Conservation (phyloP, 1,140 invertebrate genomes). For the Mesaphorura yosii region DNA sequence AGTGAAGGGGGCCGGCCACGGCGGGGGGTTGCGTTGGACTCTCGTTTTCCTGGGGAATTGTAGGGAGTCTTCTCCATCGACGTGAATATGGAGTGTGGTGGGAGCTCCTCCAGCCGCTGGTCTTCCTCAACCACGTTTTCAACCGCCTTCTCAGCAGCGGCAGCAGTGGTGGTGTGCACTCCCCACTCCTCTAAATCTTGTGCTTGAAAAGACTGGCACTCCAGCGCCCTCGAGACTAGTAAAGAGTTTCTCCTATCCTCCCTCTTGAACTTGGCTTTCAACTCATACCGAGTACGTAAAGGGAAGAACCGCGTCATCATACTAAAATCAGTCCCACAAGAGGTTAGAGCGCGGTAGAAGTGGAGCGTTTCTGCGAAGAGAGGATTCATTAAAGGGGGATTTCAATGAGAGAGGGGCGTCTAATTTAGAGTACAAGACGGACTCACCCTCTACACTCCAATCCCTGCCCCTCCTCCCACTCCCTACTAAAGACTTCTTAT, state of each 20-base stretch:
- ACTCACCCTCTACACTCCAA: constrained; percentile 30
- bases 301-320: constrained; percentile 74
- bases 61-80: too few species aligned
- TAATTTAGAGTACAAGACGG: background rate
- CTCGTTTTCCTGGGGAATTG: too few species aligned
- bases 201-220: constrained; percentile 11
- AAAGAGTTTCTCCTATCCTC: constrained; percentile 47
- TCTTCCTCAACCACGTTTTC: too few species aligned
- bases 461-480: constrained; percentile 24
- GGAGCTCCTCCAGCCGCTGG: too few species aligned
- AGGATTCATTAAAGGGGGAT: constrained; percentile 20
- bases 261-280: constrained; percentile 64
- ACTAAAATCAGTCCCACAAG: constrained; percentile 77
- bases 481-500: too few species aligned
- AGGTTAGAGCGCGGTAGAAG: constrained; percentile 78
- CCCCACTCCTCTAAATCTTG: too few species aligned
- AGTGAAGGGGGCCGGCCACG: too few species aligned
- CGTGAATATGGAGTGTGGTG: too few species aligned
- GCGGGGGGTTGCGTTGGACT: too few species aligned
- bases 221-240: constrained; percentile 44
- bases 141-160: too few species aligned
- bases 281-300: constrained; percentile 56
- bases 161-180: too few species aligned
- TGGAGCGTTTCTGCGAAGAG: constrained; percentile 55
- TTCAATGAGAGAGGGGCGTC: too few species aligned